Percentiles rank a stretch among this genome's conserved stretches.
These are phyloP conservation scores for Styela clava DNA, from an alignment of 23 tunicate genomes.

Conservation along the genomic window DNA sequence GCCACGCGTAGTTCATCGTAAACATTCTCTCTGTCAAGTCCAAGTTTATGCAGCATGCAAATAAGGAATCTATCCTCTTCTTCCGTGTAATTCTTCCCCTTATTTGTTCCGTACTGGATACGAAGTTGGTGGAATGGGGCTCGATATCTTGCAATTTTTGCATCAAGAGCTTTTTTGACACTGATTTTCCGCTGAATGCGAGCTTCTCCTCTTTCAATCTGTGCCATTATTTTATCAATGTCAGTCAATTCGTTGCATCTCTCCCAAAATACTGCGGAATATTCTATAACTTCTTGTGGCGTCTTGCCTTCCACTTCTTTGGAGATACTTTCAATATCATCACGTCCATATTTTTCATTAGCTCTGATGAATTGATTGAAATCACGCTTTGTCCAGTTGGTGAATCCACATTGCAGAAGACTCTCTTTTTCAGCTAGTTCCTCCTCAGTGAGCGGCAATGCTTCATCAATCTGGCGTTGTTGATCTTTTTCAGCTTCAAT, in stretches of 20 bases:
- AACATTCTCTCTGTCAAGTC: slow-evolving; percentile 82
- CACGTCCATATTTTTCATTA: slow-evolving; percentile 95
- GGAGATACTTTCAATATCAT: slow-evolving; percentile 93
- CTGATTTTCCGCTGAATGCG: slow-evolving; percentile 89
- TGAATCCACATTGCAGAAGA: slow-evolving; percentile 85
- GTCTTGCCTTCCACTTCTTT: slow-evolving; percentile 98
- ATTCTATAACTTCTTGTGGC: slow-evolving; percentile 89
- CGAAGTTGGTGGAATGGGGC: slow-evolving; percentile 98
- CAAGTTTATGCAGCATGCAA: slow-evolving; percentile 96
- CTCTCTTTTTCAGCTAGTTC: slow-evolving; percentile 83
- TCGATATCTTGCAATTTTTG: slow-evolving; percentile 85
- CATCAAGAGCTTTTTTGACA: slow-evolving; percentile 93
- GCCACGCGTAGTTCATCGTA: slow-evolving; percentile 87
- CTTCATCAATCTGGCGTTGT: slow-evolving; percentile 82
- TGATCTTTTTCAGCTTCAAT: slow-evolving; percentile 56
- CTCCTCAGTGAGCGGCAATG: slow-evolving; percentile 74
- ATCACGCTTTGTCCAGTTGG: slow-evolving; percentile 91
- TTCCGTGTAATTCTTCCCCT: slow-evolving; percentile 98
- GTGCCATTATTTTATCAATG: slow-evolving; percentile 91
- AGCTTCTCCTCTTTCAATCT: slow-evolving; percentile 92
- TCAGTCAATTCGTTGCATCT: slow-evolving; percentile 94
- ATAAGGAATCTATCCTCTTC: slow-evolving; percentile 96
- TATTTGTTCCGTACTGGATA: slow-evolving; percentile 94
- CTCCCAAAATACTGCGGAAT: slow-evolving; percentile 98
- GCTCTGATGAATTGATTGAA: slow-evolving; percentile 94